These are phyloP conservation scores for Tetheella fluctuosa DNA, from an alignment of 2,888 invertebrate genomes.

Conservation along the genomic window DNA sequence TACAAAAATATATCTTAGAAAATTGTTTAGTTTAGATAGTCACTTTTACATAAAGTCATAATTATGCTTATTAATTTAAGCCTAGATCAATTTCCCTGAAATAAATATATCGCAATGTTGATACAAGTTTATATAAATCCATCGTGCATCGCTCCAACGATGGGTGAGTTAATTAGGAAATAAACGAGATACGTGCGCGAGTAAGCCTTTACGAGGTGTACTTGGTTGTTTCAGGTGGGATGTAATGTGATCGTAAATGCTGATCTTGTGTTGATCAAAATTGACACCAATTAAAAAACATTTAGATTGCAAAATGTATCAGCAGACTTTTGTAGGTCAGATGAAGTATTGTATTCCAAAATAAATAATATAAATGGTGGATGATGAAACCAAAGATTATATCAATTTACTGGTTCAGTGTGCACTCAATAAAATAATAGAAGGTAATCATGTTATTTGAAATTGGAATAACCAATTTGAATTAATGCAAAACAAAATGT, in stretches of 20 bases:
- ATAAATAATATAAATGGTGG: no score
- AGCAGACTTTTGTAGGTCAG: background rate
- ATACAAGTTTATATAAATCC: conserved; percentile 23
- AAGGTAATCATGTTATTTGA: no score
- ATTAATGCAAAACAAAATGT: background rate
- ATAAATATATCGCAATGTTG: conserved; percentile 34
- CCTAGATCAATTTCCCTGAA: conserved; percentile 14
- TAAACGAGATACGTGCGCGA: conserved; percentile 44
- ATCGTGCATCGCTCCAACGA: conserved; percentile 28
- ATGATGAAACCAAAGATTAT: no score
- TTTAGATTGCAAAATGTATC: background rate
- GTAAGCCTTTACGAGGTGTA: conserved; percentile 18
- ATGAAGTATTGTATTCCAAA: no score
- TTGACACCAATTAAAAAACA: background rate
- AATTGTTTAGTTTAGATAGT: no score
- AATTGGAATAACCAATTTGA: background rate
- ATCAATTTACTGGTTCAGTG: no score
- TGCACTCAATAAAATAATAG: background rate
- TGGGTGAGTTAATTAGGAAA: conserved; percentile 52
- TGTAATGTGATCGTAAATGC: background rate
- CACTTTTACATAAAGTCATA: no score
- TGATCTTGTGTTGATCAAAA: background rate
- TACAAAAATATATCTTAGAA: no score
- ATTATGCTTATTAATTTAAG: no score
- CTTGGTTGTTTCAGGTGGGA: background rate